A percentile compares a stretch with the other conserved stretches of the same genome.
Conservation (phyloP, 2,113 vertebrate genomes). For the Willisornis vidua region DNA sequence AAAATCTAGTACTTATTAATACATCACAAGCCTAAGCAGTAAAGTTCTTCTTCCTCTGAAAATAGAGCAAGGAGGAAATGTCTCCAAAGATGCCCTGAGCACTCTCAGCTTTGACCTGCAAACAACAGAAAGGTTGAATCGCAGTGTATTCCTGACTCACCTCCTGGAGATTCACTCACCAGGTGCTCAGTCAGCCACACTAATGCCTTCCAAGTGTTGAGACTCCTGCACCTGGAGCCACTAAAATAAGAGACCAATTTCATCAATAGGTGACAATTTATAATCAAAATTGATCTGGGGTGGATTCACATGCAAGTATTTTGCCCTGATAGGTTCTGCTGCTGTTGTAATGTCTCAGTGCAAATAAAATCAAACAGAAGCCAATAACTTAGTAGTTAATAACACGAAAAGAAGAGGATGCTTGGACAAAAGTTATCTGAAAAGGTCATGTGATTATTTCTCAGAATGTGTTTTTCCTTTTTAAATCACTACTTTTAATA, state of each 20-base stretch:
- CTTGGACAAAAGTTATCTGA: neutral
- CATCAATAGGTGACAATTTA: neutral
- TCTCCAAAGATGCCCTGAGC: neutral
- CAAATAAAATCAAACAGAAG: neutral
- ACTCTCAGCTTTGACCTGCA: neutral
- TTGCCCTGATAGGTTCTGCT: neutral
- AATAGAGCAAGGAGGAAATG: neutral
- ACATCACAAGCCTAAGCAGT: neutral
- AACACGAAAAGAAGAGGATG: neutral
- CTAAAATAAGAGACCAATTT: neutral
- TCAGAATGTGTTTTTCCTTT: neutral
- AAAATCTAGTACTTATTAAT: neutral
- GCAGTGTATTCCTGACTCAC: rapidly evolving
- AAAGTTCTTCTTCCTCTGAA: neutral
- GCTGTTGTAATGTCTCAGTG: neutral
- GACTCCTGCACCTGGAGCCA: neutral
- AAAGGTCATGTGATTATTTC: neutral
- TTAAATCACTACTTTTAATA: neutral
- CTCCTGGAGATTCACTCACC: neutral
- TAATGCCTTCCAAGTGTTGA: neutral
- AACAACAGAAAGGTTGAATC: neutral
- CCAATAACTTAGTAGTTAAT: neutral
- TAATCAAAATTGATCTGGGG: neutral
- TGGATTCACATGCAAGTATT: neutral
- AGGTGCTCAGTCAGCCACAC: rapidly evolving